These are phyloP conservation scores for Tridacna gigas DNA, from an alignment of 2,888 invertebrate species.

Conservation along the genomic window DNA sequence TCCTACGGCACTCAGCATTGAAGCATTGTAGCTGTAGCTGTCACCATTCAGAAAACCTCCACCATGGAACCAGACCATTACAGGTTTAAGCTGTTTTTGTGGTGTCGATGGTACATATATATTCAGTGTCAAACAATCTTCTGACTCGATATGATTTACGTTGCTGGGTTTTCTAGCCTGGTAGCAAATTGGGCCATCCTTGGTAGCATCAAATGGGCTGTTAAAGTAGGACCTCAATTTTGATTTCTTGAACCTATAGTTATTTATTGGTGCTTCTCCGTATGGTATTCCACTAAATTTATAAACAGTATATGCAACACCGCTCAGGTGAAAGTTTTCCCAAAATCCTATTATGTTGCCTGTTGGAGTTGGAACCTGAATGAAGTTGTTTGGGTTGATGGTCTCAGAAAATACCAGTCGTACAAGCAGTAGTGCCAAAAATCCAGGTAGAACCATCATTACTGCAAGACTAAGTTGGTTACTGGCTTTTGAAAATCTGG, in stretches of 20 bases:
- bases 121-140: slow-evolving; percentile 71
- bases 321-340: not conserved
- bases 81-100: slow-evolving; percentile 14
- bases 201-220: slow-evolving; percentile 39
- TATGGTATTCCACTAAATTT: slow-evolving; percentile 62
- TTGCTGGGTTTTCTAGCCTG: slow-evolving; percentile 8
- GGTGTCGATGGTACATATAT: slow-evolving; percentile 55
- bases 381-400: not conserved
- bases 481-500: too few species aligned
- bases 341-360: slow-evolving; percentile 2
- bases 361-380: slow-evolving; percentile 1
- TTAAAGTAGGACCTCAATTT: slow-evolving; percentile 26
- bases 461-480: too few species aligned
- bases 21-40: slow-evolving; percentile 50
- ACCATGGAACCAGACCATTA: slow-evolving; percentile 66
- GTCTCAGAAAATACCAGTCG: too few species aligned
- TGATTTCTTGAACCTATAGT: slow-evolving; percentile 58
- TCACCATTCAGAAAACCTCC: slow-evolving; percentile 58
- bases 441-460: too few species aligned
- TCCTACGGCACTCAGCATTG: slow-evolving; percentile 45
- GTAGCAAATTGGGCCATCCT: slow-evolving; percentile 52
- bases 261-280: slow-evolving; percentile 61
- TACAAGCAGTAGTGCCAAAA: too few species aligned
- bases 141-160: slow-evolving; percentile 31
- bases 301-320: not conserved